A percentile compares a stretch with the other conserved stretches of the same genome.
Conservation (phyloP, 2,888 invertebrate genomes). For the Scaptomyza cyrtandrae region DNA sequence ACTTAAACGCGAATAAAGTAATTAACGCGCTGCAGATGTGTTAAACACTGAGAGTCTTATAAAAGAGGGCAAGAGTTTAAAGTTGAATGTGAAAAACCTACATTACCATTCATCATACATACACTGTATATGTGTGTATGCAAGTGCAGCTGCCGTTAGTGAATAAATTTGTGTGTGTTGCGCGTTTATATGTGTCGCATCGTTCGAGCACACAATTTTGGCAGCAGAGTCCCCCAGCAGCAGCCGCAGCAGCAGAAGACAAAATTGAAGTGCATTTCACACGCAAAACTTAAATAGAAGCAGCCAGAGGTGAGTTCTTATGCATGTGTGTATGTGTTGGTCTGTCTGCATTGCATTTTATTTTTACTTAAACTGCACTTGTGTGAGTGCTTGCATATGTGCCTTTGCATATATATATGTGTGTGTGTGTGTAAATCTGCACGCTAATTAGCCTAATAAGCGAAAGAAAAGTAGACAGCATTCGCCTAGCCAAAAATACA, state of each 20-base stretch:
- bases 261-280: slow-evolving; percentile 49
- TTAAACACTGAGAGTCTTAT: slow-evolving; percentile 13
- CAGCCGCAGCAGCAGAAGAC: slow-evolving; percentile 31
- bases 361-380: slow-evolving; percentile 44
- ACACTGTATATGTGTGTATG: slow-evolving; percentile 32
- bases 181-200: slow-evolving; percentile 29
- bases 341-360: slow-evolving; percentile 34
- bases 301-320: slow-evolving; percentile 44
- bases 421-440: slow-evolving; percentile 11
- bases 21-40: slow-evolving; percentile 19
- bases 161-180: slow-evolving; percentile 33
- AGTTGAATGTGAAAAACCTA: slow-evolving; percentile 60
- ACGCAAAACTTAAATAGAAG: slow-evolving; percentile 54
- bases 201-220: slow-evolving; percentile 53
- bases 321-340: slow-evolving; percentile 23
- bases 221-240: slow-evolving; percentile 42
- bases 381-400: slow-evolving; percentile 1
- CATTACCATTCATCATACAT: slow-evolving; percentile 39
- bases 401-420: slow-evolving; percentile 4
- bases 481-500: slow-evolving; percentile 50
- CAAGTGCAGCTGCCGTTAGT: slow-evolving; percentile 54
- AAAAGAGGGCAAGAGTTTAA: slow-evolving; percentile 36
- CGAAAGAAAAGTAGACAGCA: slow-evolving; percentile 18
- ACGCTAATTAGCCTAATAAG: slow-evolving; percentile 50
- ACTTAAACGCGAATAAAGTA: slow-evolving; percentile 27